Evolutionary conservation across 2,888 invertebrate species (phyloP).

Genomic region (Rhodophaea formosa): DNA sequence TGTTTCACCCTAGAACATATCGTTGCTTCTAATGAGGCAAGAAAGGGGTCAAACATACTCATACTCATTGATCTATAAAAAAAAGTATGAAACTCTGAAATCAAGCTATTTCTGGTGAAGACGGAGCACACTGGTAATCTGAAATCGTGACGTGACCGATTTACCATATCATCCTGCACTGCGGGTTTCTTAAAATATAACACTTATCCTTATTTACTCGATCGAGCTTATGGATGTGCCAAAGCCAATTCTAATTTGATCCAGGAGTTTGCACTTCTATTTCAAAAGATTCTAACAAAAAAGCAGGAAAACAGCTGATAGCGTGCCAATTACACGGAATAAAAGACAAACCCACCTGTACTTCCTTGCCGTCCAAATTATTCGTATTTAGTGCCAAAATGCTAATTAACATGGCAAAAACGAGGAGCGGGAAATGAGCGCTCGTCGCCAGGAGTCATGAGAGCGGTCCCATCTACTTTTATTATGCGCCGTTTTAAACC

Average conservation of each 20-base stretch:
- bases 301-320: conserved; percentile 1
- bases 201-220: too few relatives aligned
- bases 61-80: too few relatives aligned
- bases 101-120: too few relatives aligned
- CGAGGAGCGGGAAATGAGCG: conserved; percentile 67
- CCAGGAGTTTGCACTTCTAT: background rate
- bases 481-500: conserved; percentile 76
- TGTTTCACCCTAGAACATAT: too few relatives aligned
- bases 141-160: too few relatives aligned
- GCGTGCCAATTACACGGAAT: conserved; percentile 7
- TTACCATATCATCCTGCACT: too few relatives aligned
- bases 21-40: too few relatives aligned
- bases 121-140: too few relatives aligned
- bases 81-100: too few relatives aligned
- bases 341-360: conserved; percentile 21
- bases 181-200: too few relatives aligned
- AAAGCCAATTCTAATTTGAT: background rate
- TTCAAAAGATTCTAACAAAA: background rate
- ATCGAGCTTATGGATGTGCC: background rate
- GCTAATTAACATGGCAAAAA: conserved; percentile 74
- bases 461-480: conserved; percentile 76
- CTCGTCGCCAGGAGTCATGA: conserved; percentile 72
- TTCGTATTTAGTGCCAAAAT: conserved; percentile 74
- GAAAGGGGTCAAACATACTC: too few relatives aligned
- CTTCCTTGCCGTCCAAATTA: conserved; percentile 60